These are phyloP conservation scores for Dione juno DNA, from an alignment of 2,888 invertebrate genomes.

Conservation along the genomic window DNA sequence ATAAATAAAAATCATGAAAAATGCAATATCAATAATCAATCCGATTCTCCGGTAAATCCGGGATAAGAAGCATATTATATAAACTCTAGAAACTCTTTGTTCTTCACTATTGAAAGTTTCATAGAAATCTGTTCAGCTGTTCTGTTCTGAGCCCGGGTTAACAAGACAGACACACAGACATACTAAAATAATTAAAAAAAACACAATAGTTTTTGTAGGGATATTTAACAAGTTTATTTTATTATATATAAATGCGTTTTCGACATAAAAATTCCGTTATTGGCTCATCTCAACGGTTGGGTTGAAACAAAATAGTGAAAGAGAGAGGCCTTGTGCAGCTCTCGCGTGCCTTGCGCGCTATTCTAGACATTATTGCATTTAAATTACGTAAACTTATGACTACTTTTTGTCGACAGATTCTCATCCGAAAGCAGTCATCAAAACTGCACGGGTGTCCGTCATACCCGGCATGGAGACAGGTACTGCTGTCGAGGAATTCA, in stretches of 20 bases:
- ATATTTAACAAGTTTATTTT: not conserved
- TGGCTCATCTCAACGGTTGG: conserved; percentile 13
- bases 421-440: conserved; percentile 61
- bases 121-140: too few relatives aligned
- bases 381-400: conserved; percentile 69
- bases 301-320: conserved; percentile 69
- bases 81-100: too few relatives aligned
- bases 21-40: too few relatives aligned
- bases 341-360: conserved; percentile 64
- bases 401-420: conserved; percentile 73
- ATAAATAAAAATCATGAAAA: too few relatives aligned
- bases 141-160: too few relatives aligned
- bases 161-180: too few relatives aligned
- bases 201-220: not conserved
- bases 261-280: not conserved
- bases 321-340: conserved; percentile 71
- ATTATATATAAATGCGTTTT: not conserved
- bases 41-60: too few relatives aligned
- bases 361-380: conserved; percentile 56
- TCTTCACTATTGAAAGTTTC: too few relatives aligned
- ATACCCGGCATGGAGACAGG: conserved; percentile 78
- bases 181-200: too few relatives aligned
- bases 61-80: too few relatives aligned
- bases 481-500: conserved; percentile 78
- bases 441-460: conserved; percentile 62